A percentile compares a stretch with the other conserved stretches of the same genome.
These are phyloP conservation scores for Ammospiza caudacuta DNA, from an alignment of 2,113 vertebrate species.

Conservation along the genomic window DNA sequence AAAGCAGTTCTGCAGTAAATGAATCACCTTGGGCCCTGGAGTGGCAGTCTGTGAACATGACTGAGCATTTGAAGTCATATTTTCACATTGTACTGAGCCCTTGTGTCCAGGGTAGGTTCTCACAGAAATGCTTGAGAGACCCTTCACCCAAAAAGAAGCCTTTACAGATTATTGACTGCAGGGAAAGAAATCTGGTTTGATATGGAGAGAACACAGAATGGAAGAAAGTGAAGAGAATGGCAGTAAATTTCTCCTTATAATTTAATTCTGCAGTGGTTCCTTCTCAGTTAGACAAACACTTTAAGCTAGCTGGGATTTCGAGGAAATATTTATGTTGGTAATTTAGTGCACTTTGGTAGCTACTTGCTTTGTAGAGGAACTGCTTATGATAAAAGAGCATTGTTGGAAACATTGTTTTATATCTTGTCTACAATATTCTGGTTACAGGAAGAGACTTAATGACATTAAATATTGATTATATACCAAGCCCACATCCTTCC, in stretches of 20 bases:
- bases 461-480: background rate
- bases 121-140: background rate
- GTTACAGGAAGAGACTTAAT: background rate
- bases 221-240: background rate
- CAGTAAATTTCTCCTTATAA: background rate
- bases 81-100: background rate
- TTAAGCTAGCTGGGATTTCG: background rate
- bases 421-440: background rate
- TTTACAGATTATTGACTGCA: background rate
- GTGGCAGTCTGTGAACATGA: background rate
- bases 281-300: background rate
- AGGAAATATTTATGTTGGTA: background rate
- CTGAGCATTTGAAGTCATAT: background rate
- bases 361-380: background rate
- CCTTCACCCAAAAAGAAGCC: background rate
- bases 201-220: background rate
- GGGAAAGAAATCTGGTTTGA: background rate
- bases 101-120: background rate
- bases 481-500: background rate
- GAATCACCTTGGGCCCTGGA: background rate
- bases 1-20: background rate
- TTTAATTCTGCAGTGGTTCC: background rate
- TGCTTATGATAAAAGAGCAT: background rate
- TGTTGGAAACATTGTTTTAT: background rate
- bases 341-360: background rate